phyloP scores from a whole-genome alignment of 2,797 vertebrate species.

The Naso thynnoides region DNA sequence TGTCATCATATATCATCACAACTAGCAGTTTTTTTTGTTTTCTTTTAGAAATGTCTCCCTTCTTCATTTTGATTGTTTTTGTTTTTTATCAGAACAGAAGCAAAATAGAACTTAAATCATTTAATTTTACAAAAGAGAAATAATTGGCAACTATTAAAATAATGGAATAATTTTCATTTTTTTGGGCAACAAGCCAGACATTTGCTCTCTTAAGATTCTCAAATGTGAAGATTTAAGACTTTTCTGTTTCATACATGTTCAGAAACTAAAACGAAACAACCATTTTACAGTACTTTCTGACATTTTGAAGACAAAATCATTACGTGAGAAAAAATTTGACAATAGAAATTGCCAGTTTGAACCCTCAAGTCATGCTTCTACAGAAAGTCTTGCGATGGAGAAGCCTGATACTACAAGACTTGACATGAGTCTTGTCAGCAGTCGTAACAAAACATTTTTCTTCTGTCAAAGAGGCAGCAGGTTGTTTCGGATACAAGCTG shows the following conservation, averaged over 20 bases:
- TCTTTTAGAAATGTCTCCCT: neutral
- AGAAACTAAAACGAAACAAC: too few relatives aligned
- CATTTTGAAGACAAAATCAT: neutral
- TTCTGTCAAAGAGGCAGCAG: conserved; percentile 10
- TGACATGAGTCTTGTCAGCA: neutral
- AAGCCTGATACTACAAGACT: neutral
- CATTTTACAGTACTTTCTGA: neutral
- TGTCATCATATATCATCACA: neutral
- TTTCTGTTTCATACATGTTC: too few relatives aligned
- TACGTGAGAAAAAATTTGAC: neutral
- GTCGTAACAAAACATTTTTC: conserved; percentile 4
- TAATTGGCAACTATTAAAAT: neutral
- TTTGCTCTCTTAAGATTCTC: neutral
- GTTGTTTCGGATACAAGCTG: conserved; percentile 44
- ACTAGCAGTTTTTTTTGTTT: rapidly evolving
- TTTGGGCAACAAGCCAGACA: neutral
- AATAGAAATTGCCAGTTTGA: too few relatives aligned
- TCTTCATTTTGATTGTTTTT: neutral
- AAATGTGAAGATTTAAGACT: neutral
- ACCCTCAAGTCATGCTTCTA: neutral
- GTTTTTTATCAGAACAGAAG: neutral
- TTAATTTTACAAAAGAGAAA: neutral
- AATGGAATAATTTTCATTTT: neutral
- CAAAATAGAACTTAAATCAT: neutral
- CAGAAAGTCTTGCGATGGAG: neutral